phyloP scores from a whole-genome alignment of 1,140 invertebrate species.

The Drosophila bipectinata region DNA sequence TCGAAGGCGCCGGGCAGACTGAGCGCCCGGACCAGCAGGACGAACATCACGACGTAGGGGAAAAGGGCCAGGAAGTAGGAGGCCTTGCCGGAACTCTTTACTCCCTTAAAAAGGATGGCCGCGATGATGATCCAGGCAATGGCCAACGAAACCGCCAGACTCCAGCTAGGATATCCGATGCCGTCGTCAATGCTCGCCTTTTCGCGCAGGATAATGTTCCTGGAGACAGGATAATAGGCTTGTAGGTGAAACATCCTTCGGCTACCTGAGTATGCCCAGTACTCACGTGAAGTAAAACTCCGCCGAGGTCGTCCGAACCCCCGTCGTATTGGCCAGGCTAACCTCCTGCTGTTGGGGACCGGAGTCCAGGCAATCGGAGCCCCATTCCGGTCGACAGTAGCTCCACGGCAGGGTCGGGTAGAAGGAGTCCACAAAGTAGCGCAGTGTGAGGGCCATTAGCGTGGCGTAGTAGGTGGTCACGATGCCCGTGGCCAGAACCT shows the following conservation, averaged over 20 bases:
- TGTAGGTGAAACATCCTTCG: not conserved
- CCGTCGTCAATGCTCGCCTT: constrained; percentile 89
- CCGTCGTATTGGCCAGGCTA: constrained; percentile 1
- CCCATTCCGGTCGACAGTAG: constrained; percentile 87
- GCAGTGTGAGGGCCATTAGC: constrained; percentile 90
- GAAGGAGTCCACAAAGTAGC: constrained; percentile 88
- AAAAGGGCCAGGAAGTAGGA: constrained; percentile 94
- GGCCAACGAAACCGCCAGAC: constrained; percentile 89
- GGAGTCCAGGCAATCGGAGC: constrained; percentile 68
- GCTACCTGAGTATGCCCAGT: not conserved
- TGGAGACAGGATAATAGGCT: constrained; percentile 61
- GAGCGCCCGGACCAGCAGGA: constrained; percentile 89
- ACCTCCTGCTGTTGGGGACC: constrained; percentile 23
- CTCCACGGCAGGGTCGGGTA: constrained; percentile 87
- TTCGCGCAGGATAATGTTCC: constrained; percentile 88
- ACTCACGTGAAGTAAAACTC: constrained; percentile 87
- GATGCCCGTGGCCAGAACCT: constrained; percentile 89
- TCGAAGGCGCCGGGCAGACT: constrained; percentile 90
- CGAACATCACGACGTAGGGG: constrained; percentile 92
- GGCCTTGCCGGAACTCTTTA: constrained; percentile 91
- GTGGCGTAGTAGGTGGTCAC: constrained; percentile 91
- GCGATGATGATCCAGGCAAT: constrained; percentile 92
- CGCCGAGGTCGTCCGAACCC: constrained; percentile 85
- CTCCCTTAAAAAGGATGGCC: constrained; percentile 90
- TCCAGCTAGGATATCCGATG: constrained; percentile 90